These are phyloP conservation scores for Troilus luridus DNA, from an alignment of 2,888 invertebrate species.

Conservation along the genomic window DNA sequence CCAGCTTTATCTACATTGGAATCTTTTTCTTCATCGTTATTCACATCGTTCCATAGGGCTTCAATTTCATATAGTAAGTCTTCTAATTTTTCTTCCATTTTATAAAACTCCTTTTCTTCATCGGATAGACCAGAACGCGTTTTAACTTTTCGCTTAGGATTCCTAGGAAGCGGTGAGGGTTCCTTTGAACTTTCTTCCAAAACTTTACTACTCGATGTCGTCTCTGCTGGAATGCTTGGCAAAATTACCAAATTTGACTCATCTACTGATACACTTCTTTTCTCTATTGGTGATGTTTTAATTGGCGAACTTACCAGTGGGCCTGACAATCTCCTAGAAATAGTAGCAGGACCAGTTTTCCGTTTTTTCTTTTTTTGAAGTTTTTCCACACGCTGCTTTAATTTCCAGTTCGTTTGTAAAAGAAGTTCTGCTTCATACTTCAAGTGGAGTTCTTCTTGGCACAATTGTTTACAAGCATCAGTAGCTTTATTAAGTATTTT, in stretches of 20 bases:
- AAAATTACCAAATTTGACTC: constrained; percentile 27
- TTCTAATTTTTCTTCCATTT: constrained; percentile 54
- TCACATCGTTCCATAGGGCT: constrained; percentile 46
- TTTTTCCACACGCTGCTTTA: constrained; percentile 37
- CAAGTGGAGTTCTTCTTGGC: constrained; percentile 40
- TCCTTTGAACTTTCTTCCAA: neutral
- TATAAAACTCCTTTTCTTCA: constrained; percentile 48
- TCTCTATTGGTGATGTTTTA: neutral
- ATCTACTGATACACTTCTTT: constrained; percentile 50
- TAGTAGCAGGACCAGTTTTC: neutral
- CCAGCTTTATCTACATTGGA: constrained; percentile 3
- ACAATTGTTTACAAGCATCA: constrained; percentile 3
- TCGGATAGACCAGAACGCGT: constrained; percentile 43
- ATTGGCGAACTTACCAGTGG: neutral
- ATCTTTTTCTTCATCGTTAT: constrained; percentile 56
- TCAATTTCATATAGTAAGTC: constrained; percentile 54
- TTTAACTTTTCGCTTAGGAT: constrained; percentile 19
- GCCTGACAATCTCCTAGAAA: constrained; percentile 26
- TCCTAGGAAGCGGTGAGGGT: neutral
- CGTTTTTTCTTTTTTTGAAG: constrained; percentile 34
- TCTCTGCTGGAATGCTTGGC: neutral
- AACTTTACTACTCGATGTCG: too few species aligned
- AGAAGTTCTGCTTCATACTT: constrained; percentile 48
- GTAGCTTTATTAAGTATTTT: constrained; percentile 43
- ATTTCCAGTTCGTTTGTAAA: constrained; percentile 49